Evolutionary conservation across 2,113 vertebrate species (phyloP).

Genomic region (Amphiprion ocellaris): DNA sequence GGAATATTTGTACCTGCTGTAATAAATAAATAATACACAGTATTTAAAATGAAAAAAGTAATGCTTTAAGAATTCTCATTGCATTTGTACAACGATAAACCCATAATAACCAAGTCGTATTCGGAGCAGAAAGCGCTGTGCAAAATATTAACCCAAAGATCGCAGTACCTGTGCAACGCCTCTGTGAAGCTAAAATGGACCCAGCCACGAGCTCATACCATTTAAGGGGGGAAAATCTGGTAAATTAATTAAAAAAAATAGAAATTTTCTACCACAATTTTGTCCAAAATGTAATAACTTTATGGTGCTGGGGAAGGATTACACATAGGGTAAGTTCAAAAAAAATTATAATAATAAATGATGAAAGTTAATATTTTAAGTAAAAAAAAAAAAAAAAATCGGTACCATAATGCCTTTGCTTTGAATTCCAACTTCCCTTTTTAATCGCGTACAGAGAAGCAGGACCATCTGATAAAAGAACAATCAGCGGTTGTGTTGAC

Average conservation of each 20-base stretch:
- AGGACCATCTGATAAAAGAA: conserved; percentile 36
- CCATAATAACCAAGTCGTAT: conserved; percentile 12
- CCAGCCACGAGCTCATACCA: conserved; percentile 46
- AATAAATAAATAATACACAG: conserved; percentile 68
- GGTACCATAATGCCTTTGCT: conserved; percentile 67
- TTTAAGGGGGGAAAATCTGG: neutral
- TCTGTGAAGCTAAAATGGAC: conserved; percentile 39
- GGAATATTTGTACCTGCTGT: conserved; percentile 51
- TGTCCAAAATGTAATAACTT: conserved; percentile 44
- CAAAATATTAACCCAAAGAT: conserved; percentile 1
- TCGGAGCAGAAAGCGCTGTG: conserved; percentile 7
- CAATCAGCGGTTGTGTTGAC: conserved; percentile 15
- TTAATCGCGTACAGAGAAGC: conserved; percentile 53
- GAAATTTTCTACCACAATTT: conserved; percentile 21
- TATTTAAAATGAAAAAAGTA: conserved; percentile 38
- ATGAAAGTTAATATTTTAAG: conserved; percentile 38
- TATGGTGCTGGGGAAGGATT: conserved; percentile 44
- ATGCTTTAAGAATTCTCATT: conserved; percentile 5
- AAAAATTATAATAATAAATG: conserved; percentile 15
- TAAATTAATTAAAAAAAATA: conserved; percentile 37
- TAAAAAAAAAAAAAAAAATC: conserved; percentile 55
- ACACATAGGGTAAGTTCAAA: conserved; percentile 19
- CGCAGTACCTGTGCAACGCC: conserved; percentile 29
- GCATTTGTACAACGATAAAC: conserved; percentile 14
- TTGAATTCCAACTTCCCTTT: conserved; percentile 67